Percentiles rank a stretch among this genome's conserved stretches.
These are phyloP conservation scores for Nemurella pictetii DNA, from an alignment of 2,888 invertebrate species.

Conservation along the genomic window DNA sequence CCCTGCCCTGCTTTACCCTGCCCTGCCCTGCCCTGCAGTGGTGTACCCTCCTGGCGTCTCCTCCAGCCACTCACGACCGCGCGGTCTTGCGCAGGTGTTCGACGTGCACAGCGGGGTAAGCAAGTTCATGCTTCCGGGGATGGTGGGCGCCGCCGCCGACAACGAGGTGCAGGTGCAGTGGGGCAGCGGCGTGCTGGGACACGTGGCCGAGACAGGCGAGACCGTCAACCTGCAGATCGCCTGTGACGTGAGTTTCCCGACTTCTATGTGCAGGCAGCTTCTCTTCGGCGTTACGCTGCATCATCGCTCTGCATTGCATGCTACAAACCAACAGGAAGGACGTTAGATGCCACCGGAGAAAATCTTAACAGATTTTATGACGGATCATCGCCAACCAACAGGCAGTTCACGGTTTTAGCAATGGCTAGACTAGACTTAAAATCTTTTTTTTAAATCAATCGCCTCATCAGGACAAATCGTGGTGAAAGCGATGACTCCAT, in stretches of 20 bases:
- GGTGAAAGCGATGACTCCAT: too few relatives aligned
- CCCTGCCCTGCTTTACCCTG: too few relatives aligned
- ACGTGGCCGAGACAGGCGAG: conserved; percentile 56
- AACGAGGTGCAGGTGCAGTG: conserved; percentile 55
- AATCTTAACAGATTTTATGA: too few relatives aligned
- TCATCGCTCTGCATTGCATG: not conserved
- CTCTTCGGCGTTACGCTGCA: not conserved
- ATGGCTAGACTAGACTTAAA: too few relatives aligned
- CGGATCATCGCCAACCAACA: too few relatives aligned
- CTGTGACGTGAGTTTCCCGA: conserved; percentile 51
- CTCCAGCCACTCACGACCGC: too few relatives aligned
- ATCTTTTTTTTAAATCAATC: too few relatives aligned
- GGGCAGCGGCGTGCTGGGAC: conserved; percentile 57
- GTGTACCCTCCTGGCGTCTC: too few relatives aligned
- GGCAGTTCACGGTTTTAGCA: too few relatives aligned
- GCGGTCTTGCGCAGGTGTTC: conserved; percentile 47
- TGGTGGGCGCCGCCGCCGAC: conserved; percentile 47
- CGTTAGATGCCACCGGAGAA: too few relatives aligned
- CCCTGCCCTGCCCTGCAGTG: too few relatives aligned
- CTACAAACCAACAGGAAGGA: not conserved
- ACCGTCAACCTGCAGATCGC: conserved; percentile 55
- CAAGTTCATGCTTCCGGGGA: conserved; percentile 51
- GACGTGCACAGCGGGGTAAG: conserved; percentile 56
- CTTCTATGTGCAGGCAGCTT: not conserved
- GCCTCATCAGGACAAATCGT: too few relatives aligned